Evolutionary conservation across 2,888 invertebrate genomes (phyloP).

Genomic region (Plagodis dolabraria): DNA sequence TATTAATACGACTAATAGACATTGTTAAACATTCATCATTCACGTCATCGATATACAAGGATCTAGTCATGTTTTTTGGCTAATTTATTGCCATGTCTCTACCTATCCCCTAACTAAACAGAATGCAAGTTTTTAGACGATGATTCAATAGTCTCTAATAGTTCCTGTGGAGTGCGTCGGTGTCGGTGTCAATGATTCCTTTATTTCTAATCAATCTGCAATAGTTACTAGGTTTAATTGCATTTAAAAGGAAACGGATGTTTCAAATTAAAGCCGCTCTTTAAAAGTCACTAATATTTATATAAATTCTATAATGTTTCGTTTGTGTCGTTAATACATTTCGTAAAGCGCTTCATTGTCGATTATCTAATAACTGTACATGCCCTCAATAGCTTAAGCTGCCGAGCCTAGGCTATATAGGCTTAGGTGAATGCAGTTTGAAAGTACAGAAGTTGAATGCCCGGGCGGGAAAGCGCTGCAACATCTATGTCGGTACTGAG

Average conservation of each 20-base stretch:
- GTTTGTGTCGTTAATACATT: conserved; percentile 7
- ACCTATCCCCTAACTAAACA: conserved; percentile 60
- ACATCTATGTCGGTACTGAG: conserved; percentile 5
- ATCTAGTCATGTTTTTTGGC: conserved; percentile 61
- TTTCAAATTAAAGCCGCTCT: conserved; percentile 11
- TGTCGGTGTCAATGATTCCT: conserved; percentile 48
- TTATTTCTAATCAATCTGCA: conserved; percentile 42
- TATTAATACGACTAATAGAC: conserved; percentile 69
- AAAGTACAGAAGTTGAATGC: conserved; percentile 56
- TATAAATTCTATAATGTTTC: neutral
- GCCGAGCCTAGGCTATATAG: conserved; percentile 38
- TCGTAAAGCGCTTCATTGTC: conserved; percentile 26
- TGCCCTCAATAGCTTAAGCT: conserved; percentile 10
- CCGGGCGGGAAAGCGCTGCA: conserved; percentile 45
- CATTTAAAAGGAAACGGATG: conserved; percentile 43
- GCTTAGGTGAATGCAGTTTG: conserved; percentile 47
- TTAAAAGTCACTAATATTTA: neutral
- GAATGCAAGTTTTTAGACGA: conserved; percentile 60
- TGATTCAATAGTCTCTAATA: conserved; percentile 54
- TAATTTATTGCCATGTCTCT: conserved; percentile 66
- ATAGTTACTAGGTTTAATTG: conserved; percentile 44
- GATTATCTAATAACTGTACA: conserved; percentile 43
- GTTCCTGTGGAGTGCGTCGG: conserved; percentile 28
- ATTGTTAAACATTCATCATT: conserved; percentile 75
- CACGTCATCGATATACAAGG: conserved; percentile 64